phyloP scores from a whole-genome alignment of 2,797 vertebrate genomes.

The Poeciliopsis turneri region DNA sequence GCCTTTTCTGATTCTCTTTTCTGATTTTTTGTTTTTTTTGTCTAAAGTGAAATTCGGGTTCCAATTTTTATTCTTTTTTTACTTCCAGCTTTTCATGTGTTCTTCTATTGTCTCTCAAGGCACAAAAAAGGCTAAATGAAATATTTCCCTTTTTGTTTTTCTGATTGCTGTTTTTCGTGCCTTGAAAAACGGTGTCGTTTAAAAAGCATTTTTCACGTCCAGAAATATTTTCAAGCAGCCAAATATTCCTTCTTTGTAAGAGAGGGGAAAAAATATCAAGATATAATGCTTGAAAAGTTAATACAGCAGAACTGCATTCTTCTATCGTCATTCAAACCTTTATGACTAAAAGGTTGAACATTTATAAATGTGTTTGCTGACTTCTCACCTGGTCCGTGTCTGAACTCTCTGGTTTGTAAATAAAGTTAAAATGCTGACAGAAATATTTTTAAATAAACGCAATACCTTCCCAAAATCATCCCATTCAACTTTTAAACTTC shows the following conservation, averaged over 20 bases:
- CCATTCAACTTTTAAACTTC: background rate
- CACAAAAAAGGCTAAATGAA: background rate
- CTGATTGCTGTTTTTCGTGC: background rate
- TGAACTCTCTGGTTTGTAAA: background rate
- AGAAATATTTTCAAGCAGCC: no score
- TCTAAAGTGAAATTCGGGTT: background rate
- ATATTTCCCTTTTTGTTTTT: background rate
- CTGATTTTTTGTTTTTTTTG: no score
- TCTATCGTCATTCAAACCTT: background rate
- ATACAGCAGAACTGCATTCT: no score
- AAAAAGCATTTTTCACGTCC: background rate
- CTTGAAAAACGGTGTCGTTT: background rate
- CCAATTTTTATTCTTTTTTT: background rate
- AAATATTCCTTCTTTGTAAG: no score
- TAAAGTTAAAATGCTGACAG: background rate
- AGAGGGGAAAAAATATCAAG: background rate
- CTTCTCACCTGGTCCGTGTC: background rate
- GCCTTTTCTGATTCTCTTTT: background rate
- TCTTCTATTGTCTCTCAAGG: background rate
- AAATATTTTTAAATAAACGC: background rate
- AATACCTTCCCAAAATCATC: background rate
- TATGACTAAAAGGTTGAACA: background rate
- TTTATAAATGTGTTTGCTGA: background rate
- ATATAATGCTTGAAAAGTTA: background rate
- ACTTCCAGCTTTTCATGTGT: background rate